These are phyloP conservation scores for Entomobrya multifasciata DNA, from an alignment of 2,888 invertebrate genomes.

Conservation along the genomic window DNA sequence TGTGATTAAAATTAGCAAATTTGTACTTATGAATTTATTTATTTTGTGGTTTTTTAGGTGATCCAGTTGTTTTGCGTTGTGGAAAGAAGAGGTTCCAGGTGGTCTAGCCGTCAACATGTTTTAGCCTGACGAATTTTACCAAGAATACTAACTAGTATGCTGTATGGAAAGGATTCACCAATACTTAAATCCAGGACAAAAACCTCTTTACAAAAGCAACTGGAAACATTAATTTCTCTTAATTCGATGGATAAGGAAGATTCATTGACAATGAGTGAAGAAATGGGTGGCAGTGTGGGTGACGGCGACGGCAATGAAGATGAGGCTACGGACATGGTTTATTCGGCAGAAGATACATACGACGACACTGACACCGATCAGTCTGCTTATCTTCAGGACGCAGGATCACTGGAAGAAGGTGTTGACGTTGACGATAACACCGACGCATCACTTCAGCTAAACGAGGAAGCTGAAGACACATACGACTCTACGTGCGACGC, in stretches of 20 bases:
- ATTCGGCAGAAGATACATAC: too few species aligned
- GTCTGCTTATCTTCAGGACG: too few species aligned
- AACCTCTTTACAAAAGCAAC: not conserved
- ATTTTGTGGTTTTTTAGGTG: not conserved
- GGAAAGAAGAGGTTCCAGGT: not conserved
- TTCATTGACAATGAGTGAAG: not conserved
- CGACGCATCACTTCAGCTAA: too few species aligned
- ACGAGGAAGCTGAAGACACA: not conserved
- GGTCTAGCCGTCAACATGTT: not conserved
- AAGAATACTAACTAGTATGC: slow-evolving; percentile 8
- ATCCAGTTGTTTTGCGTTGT: not conserved
- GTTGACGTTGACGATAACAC: too few species aligned
- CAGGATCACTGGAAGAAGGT: too few species aligned
- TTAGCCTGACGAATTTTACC: not conserved
- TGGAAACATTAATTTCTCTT: not conserved
- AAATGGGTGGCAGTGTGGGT: not conserved
- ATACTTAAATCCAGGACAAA: slow-evolving; percentile 19
- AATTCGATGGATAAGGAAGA: not conserved
- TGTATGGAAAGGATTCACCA: slow-evolving; percentile 37
- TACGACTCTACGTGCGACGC: too few species aligned
- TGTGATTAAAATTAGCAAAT: not conserved
- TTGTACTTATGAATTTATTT: not conserved
- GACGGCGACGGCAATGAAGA: not conserved
- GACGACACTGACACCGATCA: too few species aligned
- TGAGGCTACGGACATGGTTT: not conserved